Conservation (phyloP, 2,797 vertebrate species). For the Cephalopachus bancanus region DNA sequence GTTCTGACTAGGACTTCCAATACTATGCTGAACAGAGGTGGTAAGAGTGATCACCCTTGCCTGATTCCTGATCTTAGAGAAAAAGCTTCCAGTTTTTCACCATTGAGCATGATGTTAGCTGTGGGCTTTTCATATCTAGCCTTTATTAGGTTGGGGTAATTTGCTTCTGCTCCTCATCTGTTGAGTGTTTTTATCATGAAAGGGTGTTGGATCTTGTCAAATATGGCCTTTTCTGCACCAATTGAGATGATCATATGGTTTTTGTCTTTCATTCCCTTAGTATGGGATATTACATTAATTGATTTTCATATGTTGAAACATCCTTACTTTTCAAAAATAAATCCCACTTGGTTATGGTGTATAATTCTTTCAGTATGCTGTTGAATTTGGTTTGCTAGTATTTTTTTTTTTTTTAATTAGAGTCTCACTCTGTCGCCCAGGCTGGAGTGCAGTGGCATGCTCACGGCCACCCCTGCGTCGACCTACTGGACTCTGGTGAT, state of each 20-base stretch:
- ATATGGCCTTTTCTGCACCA: not conserved
- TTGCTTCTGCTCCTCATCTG: not conserved
- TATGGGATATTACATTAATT: not conserved
- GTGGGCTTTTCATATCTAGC: not conserved
- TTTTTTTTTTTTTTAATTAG: not conserved
- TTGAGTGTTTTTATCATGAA: not conserved
- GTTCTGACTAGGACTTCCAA: not conserved
- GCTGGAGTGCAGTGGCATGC: too few species aligned
- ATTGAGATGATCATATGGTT: not conserved
- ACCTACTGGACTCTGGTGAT: too few species aligned
- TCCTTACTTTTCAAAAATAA: not conserved
- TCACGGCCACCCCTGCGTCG: too few species aligned
- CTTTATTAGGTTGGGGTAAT: not conserved
- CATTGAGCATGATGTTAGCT: not conserved
- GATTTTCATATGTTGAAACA: not conserved
- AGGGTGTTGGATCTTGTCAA: not conserved
- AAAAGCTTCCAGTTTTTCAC: not conserved
- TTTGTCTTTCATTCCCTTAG: not conserved
- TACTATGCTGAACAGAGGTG: not conserved
- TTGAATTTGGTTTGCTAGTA: not conserved
- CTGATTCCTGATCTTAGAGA: not conserved
- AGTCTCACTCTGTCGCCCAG: too few species aligned
- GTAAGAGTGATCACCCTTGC: not conserved
- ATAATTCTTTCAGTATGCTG: not conserved
- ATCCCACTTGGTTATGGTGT: not conserved